A percentile compares a stretch with the other conserved stretches of the same genome.
These are phyloP conservation scores for Cyclargus thomasi DNA, from an alignment of 1,140 invertebrate species.

Conservation along the genomic window DNA sequence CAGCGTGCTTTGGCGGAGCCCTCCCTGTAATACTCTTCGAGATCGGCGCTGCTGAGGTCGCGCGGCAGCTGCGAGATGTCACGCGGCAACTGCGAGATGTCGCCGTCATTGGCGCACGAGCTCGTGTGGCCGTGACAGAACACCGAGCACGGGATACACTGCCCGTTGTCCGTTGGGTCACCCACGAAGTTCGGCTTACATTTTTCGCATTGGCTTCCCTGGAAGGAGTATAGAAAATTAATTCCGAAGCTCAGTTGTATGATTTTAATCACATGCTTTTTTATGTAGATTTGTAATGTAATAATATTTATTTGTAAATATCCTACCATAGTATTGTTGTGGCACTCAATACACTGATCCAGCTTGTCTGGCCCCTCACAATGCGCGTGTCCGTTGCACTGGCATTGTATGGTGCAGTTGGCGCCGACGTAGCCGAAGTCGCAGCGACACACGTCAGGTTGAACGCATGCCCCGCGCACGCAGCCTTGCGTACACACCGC, in stretches of 20 bases:
- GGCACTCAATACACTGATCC: constrained; percentile 88
- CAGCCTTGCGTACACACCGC: constrained; percentile 93
- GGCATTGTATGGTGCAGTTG: constrained; percentile 94
- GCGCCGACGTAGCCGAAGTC: constrained; percentile 96
- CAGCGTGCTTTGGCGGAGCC: constrained; percentile 84
- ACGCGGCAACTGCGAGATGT: constrained; percentile 39
- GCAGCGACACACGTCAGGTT: constrained; percentile 90
- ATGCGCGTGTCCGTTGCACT: constrained; percentile 95
- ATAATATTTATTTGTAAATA: no score
- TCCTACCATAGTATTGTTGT: constrained; percentile 92
- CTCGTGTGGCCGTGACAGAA: constrained; percentile 94
- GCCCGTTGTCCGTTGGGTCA: constrained; percentile 89
- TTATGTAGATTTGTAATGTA: no score
- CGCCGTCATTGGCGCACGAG: constrained; percentile 81
- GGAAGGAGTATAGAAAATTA: constrained; percentile 24
- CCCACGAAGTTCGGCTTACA: constrained; percentile 94
- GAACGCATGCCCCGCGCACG: constrained; percentile 88
- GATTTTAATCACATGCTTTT: no score
- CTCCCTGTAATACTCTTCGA: constrained; percentile 78
- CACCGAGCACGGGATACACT: constrained; percentile 90
- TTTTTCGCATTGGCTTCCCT: constrained; percentile 88
- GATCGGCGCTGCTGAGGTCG: constrained; percentile 76
- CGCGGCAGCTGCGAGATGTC: constrained; percentile 61
- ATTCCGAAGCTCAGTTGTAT: no score
- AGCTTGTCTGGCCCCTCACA: constrained; percentile 90